Base-by-base conservation (phyloP, 2,888 invertebrate species). In the Acrocyrtus sp. region DNA sequence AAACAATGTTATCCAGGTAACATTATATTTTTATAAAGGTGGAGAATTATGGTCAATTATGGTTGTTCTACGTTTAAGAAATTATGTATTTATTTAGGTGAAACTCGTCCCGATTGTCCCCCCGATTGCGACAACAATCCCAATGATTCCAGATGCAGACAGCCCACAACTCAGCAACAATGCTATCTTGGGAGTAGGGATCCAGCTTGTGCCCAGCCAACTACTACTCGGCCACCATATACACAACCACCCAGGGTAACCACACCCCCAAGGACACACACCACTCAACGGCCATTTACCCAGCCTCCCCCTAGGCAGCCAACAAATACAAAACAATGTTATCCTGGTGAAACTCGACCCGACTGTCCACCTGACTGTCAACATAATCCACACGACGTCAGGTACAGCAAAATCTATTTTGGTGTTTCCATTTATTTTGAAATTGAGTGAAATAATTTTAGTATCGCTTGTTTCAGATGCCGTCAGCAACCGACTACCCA, bases 211-310 rank as follows among this genome's bases (percentile, higher is more conserved):
- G 3, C 24, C 5, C 47, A 22, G 10, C 58, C 45, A 21, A 58
- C 58, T 17, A 21, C 41, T 3, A n/a, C n/a, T n/a, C 39, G 15
- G 21, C 43, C 39, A 2, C 8, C 57, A n/a, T 22, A 24, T 10
- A 51, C 45, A 21, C 22, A 22, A 47, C 60, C 45, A 47, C 47
- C 24, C n/a, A n/a, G n/a, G n/a, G n/a, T n/a, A n/a, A 54, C 54
- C 85, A 85, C 21, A 82, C 82, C 2, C 82, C 76, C 0, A 84
- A 84, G 67, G 82, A 83, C 21, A 83, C 83, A 47, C 82, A 82
- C 6, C 54, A 72, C 15, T 39, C 66, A 1, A 58, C 69, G 39
- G 10, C 73, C 10, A 53, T n/a, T n/a, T n/a, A n/a, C n/a, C n/a
- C n/a, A 60, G 50, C 62, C 72, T 12, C 48, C 63, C 17, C n/a